Conservation (phyloP, 2,797 vertebrate species). For the Alauda arvensis region DNA sequence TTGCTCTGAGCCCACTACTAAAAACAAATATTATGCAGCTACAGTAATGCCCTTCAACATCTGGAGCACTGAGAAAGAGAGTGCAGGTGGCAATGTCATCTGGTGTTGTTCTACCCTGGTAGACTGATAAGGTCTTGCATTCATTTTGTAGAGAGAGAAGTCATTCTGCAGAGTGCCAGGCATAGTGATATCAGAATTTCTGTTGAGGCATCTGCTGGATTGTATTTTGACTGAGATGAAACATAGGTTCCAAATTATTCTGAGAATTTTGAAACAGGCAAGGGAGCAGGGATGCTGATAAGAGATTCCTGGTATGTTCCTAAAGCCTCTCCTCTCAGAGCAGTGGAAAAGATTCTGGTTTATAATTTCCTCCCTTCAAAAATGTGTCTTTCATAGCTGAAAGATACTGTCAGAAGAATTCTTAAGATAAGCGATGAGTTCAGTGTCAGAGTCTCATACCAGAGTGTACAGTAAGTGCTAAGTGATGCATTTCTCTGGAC, state of each 20-base stretch:
- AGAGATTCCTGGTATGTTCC: conserved; percentile 11
- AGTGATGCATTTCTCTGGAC: conserved; percentile 24
- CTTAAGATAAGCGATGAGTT: conserved; percentile 42
- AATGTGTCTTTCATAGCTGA: conserved; percentile 16
- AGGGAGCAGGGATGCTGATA: background rate
- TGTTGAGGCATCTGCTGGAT: background rate
- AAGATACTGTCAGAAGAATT: conserved; percentile 41
- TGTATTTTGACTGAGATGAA: conserved; percentile 6
- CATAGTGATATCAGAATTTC: background rate
- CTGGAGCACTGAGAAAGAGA: background rate
- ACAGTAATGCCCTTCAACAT: background rate
- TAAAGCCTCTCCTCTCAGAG: background rate
- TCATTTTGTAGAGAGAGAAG: background rate
- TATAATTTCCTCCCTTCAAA: conserved; percentile 31
- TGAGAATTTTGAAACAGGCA: conserved; percentile 8
- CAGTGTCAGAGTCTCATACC: conserved; percentile 41
- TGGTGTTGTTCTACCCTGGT: background rate
- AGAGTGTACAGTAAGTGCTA: conserved; percentile 27
- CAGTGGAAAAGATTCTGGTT: conserved; percentile 7
- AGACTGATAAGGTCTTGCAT: background rate
- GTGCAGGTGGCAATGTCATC: background rate
- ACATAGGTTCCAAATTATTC: conserved; percentile 27
- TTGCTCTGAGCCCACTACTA: background rate
- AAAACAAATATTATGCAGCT: background rate
- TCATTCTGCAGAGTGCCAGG: background rate